phyloP scores from a whole-genome alignment of 2,113 vertebrate species.

The Pterocles burchelli region DNA sequence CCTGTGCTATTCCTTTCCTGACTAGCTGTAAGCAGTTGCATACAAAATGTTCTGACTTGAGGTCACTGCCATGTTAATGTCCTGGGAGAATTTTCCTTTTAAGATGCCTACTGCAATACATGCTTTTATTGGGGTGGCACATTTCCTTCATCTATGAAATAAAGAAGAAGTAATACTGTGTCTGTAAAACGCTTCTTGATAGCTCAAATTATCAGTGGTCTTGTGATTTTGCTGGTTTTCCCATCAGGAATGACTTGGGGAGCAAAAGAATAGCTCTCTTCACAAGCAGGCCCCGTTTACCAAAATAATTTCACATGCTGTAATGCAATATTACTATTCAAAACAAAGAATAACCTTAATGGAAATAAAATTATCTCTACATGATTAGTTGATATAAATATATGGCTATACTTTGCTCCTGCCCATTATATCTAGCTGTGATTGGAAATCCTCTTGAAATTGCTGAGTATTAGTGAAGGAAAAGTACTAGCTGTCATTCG shows the following conservation, averaged over 20 bases:
- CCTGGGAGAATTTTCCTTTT: not conserved
- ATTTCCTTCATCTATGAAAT: not conserved
- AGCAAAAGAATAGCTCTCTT: not conserved
- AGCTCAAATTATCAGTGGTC: not conserved
- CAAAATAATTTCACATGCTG: not conserved
- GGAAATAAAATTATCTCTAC: not conserved
- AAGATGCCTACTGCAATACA: not conserved
- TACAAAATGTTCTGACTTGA: not conserved
- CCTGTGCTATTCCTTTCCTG: not conserved
- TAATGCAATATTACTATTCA: not conserved
- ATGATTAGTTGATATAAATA: not conserved
- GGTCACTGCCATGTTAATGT: not conserved
- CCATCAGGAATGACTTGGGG: not conserved
- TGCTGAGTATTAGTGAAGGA: not conserved
- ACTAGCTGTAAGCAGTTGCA: not conserved
- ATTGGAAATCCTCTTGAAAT: not conserved
- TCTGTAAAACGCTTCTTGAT: not conserved
- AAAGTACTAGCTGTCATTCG: not conserved
- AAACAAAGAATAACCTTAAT: not conserved
- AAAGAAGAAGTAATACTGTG: not conserved
- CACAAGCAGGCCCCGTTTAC: not conserved
- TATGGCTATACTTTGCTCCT: not conserved
- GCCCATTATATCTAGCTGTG: not conserved
- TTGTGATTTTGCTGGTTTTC: not conserved
- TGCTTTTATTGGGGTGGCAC: rapidly evolving